Percentiles rank a stretch among this genome's conserved stretches.
Conservation (phyloP, 1,140 invertebrate genomes). For the Drusus annulatus region DNA sequence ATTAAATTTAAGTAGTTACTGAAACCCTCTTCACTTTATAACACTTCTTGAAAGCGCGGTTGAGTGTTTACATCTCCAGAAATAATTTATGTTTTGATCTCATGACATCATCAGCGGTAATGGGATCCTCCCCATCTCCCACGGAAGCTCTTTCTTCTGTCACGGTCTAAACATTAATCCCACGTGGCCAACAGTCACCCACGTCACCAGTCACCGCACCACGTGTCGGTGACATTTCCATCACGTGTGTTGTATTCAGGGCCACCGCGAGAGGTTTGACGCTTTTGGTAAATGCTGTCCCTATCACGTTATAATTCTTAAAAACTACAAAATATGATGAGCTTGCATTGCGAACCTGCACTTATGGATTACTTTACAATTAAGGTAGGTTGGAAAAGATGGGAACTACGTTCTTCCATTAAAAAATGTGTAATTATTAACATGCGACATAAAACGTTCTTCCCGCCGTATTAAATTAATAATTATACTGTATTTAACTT, state of each 20-base stretch:
- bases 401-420: too few species aligned
- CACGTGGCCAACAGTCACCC: constrained; percentile 14
- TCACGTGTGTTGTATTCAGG: neutral
- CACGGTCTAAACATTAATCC: constrained; percentile 29
- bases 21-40: constrained; percentile 8
- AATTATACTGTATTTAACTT: too few species aligned
- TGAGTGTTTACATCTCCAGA: constrained; percentile 4
- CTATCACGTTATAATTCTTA: too few species aligned
- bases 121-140: constrained; percentile 1
- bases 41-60: constrained; percentile 2
- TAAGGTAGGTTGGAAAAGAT: too few species aligned
- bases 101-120: constrained; percentile 24
- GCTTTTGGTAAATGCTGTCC: too few species aligned
- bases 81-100: constrained; percentile 26
- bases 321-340: too few species aligned
- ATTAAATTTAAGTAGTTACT: neutral
- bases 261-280: too few species aligned
- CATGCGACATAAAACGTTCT: too few species aligned
- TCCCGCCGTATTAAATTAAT: too few species aligned
- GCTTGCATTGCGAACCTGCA: too few species aligned
- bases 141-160: constrained; percentile 1
- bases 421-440: too few species aligned
- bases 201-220: constrained; percentile 16
- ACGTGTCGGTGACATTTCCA: constrained; percentile 30
- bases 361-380: too few species aligned